Conservation (phyloP, 2,888 invertebrate genomes). For the Macrosiphum euphorbiae region DNA sequence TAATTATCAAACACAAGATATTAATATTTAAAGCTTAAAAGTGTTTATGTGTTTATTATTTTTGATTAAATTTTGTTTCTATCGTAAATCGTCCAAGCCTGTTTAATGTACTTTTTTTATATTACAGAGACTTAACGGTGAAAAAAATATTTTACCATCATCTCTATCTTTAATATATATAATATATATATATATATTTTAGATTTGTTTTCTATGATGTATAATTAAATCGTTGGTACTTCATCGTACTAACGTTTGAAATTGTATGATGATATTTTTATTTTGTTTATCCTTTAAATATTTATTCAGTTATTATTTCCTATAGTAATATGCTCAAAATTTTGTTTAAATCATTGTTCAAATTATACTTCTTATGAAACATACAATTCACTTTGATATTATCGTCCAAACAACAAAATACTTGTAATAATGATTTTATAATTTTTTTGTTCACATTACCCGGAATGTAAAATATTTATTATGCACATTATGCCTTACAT, state of each 20-base stretch:
- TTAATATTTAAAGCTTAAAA: not conserved
- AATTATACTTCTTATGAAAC: not conserved
- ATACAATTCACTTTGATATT: not conserved
- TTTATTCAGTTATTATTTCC: not conserved
- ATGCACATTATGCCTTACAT: not conserved
- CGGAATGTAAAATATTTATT: not conserved
- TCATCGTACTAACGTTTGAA: not conserved
- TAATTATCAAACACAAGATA: not conserved
- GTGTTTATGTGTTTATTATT: slow-evolving; percentile 6
- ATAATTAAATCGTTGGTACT: not conserved
- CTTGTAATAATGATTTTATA: not conserved
- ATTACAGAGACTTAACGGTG: not conserved
- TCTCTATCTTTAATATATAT: not conserved
- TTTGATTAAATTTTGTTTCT: slow-evolving; percentile 52
- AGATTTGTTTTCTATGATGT: not conserved
- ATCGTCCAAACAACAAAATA: not conserved
- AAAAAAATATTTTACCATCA: not conserved
- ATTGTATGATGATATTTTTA: not conserved
- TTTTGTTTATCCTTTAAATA: not conserved
- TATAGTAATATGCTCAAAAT: not conserved
- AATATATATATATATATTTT: not conserved
- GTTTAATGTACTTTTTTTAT: slow-evolving; percentile 45
- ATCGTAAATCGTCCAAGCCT: not conserved
- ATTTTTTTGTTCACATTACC: not conserved
- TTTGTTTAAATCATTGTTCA: not conserved